Evolutionary conservation across 2,797 vertebrate genomes (phyloP).

Genomic region (Acropternis orthonyx): DNA sequence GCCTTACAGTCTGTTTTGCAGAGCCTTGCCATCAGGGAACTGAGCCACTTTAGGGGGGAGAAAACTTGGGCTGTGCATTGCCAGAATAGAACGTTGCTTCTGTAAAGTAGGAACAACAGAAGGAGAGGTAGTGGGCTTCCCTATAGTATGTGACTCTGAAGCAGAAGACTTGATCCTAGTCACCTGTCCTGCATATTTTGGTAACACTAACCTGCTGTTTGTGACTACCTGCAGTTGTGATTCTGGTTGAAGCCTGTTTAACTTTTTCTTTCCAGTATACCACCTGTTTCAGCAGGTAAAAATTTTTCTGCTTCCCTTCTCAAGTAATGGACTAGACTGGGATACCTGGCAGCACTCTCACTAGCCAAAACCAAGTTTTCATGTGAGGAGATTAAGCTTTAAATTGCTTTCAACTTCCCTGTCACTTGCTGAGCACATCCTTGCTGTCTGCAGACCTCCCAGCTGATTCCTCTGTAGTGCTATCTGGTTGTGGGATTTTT

Average conservation of each 20-base stretch:
- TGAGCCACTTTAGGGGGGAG: neutral
- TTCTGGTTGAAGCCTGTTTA: neutral
- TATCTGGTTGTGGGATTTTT: neutral
- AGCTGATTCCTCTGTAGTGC: neutral
- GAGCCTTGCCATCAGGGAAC: neutral
- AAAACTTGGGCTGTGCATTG: neutral
- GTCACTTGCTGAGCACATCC: neutral
- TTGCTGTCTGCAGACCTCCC: neutral
- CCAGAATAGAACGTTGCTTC: neutral
- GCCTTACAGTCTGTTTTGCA: neutral
- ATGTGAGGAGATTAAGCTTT: neutral
- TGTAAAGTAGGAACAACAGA: neutral
- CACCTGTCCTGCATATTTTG: neutral
- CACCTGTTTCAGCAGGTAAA: neutral
- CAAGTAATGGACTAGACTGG: neutral
- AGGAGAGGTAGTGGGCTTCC: neutral
- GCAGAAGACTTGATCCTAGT: neutral
- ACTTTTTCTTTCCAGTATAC: neutral
- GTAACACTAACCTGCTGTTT: neutral
- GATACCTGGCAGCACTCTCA: neutral
- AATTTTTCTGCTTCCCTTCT: neutral
- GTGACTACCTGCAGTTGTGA: neutral
- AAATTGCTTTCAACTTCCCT: neutral
- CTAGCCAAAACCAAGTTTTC: neutral
- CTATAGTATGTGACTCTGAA: neutral